Conservation (phyloP, 2,888 invertebrate species). For the Nomada ruficornis region DNA sequence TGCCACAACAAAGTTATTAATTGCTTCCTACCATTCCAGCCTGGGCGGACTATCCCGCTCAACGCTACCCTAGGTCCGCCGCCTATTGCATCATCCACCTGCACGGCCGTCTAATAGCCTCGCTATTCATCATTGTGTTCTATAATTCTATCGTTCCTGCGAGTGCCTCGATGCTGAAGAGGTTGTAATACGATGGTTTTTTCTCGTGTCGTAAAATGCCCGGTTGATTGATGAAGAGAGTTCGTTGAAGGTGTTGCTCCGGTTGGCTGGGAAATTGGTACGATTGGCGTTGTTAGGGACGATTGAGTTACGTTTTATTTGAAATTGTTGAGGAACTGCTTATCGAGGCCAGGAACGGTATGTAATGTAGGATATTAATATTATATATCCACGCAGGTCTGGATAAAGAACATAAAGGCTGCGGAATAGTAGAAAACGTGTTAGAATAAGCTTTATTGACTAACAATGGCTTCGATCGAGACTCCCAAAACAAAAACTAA, state of each 20-base stretch:
- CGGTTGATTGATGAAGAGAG: not conserved
- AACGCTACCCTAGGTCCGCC: constrained; percentile 16
- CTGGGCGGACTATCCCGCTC: constrained; percentile 70
- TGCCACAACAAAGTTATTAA: constrained; percentile 83
- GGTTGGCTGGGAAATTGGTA: too few species aligned
- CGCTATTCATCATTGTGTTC: constrained; percentile 28
- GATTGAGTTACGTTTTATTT: too few species aligned
- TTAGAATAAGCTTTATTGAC: too few species aligned
- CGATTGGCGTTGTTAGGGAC: too few species aligned
- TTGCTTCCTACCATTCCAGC: constrained; percentile 82
- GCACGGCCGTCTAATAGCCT: constrained; percentile 54
- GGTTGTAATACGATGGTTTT: constrained; percentile 28
- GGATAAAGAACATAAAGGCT: too few species aligned
- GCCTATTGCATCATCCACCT: constrained; percentile 55
- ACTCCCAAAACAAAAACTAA: too few species aligned
- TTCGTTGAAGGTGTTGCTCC: too few species aligned
- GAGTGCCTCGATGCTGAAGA: constrained; percentile 66
- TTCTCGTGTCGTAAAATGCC: not conserved
- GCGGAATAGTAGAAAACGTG: too few species aligned
- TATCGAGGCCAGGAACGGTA: too few species aligned
- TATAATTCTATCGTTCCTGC: constrained; percentile 19
- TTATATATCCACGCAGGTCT: too few species aligned
- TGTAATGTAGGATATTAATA: too few species aligned
- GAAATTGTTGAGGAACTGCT: not conserved
- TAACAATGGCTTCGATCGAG: too few species aligned